Evolutionary conservation across 2,888 invertebrate species (phyloP), one percentile per base, ranked within the genome.

Genomic region (Sipha maydis): DNA sequence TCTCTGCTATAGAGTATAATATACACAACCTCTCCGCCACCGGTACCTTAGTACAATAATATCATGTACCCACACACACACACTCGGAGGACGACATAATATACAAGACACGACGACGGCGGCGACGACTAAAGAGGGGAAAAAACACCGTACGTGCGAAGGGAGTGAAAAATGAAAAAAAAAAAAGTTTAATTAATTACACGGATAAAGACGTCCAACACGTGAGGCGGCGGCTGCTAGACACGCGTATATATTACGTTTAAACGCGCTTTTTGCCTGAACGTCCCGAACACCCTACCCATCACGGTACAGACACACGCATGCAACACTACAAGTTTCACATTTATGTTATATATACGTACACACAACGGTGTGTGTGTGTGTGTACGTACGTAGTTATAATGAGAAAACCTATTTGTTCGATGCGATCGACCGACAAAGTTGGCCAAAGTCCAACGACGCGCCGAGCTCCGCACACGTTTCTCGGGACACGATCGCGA

Each of bases 191-290:
- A 82, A 88, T 88, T 88, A 82, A 82, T 88, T 88, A 88, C 88
- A 67, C 75, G n/a, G 80, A 88, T 88, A 88, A 82, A 88, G 88
- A 88, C 80, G 80, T 88, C 75, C 61, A 48, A 82, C 82, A 88
- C 82, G 25, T 61, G 17, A 75, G 84, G 25, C 85, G 76, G 85
- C 41, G 25, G 28, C 21, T n/a, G 21, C 41, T 21, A 56, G 56
- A 80, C 80, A 41, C 71, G 9, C 25, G 85, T 85, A 34, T 11
- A 31, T 28, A 14, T 48, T 48, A 48, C 48, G 48, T 5, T 48
- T 48, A 48, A 48, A 48, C 48, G 31, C 61, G 21, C 28, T 75
- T n/a, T 61, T 11, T 84, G n/a, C 41, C 41, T 41, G n/a, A n/a
- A n/a, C n/a, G n/a, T n/a, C n/a, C n/a, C n/a, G n/a, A n/a, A n/a